Evolutionary conservation across 2,113 vertebrate species (phyloP).

Genomic region (Platysternon megacephalum): DNA sequence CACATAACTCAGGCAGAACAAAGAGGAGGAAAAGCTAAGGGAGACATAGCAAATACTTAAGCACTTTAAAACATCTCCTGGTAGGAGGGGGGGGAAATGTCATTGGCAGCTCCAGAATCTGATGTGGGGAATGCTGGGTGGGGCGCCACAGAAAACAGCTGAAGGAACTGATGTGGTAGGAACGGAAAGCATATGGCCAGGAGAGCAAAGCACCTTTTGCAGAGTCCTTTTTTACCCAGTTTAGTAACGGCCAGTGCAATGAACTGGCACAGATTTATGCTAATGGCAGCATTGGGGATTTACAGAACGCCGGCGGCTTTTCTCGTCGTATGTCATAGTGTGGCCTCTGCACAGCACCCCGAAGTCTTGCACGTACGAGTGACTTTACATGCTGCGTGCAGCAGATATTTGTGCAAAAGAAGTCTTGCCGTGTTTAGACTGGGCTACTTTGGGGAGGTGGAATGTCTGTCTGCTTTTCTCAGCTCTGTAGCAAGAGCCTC

Average conservation of each 20-base stretch:
- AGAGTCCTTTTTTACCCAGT: constrained; percentile 36
- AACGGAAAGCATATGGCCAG: constrained; percentile 63
- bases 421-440: neutral
- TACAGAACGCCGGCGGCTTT: constrained; percentile 44
- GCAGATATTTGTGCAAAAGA: neutral
- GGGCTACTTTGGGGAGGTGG: neutral
- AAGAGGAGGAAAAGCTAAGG: neutral
- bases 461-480: neutral
- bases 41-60: constrained; percentile 21
- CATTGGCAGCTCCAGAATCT: neutral
- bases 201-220: constrained; percentile 49
- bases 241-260: neutral
- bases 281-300: constrained; percentile 49
- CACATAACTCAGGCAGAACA: neutral
- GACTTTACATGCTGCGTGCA: neutral
- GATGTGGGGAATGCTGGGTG: constrained; percentile 13
- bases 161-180: constrained; percentile 56
- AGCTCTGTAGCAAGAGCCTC: neutral
- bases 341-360: neutral
- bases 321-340: neutral
- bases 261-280: constrained; percentile 51
- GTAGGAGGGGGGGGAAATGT: constrained; percentile 2
- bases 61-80: constrained; percentile 33
- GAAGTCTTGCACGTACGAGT: neutral
- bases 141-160: constrained; percentile 53